phyloP scores from a whole-genome alignment of 2,113 vertebrate genomes.

The Mastomys coucha region DNA sequence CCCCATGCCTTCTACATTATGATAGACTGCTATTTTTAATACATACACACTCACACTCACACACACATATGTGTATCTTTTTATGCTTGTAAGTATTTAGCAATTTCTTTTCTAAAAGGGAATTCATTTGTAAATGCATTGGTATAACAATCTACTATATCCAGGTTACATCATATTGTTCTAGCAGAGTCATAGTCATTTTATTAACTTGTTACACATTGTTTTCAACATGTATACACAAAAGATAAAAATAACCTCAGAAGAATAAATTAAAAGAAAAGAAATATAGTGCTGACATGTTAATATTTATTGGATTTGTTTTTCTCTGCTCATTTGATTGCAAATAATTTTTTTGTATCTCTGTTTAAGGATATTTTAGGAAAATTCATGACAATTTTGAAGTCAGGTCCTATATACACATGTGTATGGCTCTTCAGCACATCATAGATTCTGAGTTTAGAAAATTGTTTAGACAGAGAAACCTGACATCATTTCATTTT shows the following conservation, averaged over 20 bases:
- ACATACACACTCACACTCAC: too few relatives aligned
- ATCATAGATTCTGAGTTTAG: neutral
- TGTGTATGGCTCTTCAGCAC: neutral
- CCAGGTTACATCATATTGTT: neutral
- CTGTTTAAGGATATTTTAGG: neutral
- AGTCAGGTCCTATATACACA: neutral
- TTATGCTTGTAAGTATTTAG: neutral
- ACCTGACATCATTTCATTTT: neutral
- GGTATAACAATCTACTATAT: neutral
- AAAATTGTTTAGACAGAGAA: neutral
- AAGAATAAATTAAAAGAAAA: neutral
- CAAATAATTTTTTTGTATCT: neutral
- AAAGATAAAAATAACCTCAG: neutral
- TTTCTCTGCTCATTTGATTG: neutral
- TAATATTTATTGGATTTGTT: neutral
- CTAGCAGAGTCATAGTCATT: neutral
- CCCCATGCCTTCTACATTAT: neutral
- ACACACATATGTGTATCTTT: too few relatives aligned
- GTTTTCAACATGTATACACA: neutral
- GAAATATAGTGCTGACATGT: neutral
- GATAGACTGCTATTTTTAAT: neutral
- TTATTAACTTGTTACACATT: neutral
- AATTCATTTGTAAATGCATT: neutral
- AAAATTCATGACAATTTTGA: neutral
- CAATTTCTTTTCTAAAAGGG: neutral